Evolutionary conservation across 2,113 vertebrate genomes (phyloP).

Genomic region (Daboia siamensis): DNA sequence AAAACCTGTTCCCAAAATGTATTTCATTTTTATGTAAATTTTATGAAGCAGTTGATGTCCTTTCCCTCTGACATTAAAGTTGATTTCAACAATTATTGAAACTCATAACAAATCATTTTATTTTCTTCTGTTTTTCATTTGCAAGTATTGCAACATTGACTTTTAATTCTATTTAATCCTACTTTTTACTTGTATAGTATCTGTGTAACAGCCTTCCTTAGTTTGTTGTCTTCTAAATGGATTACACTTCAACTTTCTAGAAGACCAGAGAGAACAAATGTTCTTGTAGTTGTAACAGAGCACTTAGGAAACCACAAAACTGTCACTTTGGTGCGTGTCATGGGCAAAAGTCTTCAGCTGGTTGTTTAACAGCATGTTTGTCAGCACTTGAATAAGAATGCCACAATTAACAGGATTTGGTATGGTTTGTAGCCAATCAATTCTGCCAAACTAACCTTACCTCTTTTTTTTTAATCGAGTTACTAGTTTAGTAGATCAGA

Average conservation of each 20-base stretch:
- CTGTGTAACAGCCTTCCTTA: neutral
- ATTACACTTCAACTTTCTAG: neutral
- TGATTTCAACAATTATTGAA: neutral
- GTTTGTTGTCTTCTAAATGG: neutral
- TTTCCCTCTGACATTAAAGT: neutral
- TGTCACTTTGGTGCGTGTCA: neutral
- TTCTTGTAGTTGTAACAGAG: neutral
- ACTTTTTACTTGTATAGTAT: neutral
- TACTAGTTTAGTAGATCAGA: neutral
- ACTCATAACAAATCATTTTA: neutral
- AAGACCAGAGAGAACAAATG: neutral
- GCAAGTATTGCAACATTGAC: neutral
- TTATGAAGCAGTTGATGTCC: neutral
- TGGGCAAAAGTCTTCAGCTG: neutral
- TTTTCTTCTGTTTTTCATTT: neutral
- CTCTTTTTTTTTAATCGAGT: neutral
- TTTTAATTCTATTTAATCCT: neutral
- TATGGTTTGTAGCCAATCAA: neutral
- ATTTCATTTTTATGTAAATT: neutral
- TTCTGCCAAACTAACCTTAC: neutral
- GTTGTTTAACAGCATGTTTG: neutral
- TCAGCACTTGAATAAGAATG: neutral
- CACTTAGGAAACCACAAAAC: neutral
- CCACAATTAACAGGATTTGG: neutral
- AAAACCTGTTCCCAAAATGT: neutral